These are phyloP conservation scores for Eucera pruinosa DNA, from an alignment of 2,888 invertebrate genomes.

Conservation along the genomic window DNA sequence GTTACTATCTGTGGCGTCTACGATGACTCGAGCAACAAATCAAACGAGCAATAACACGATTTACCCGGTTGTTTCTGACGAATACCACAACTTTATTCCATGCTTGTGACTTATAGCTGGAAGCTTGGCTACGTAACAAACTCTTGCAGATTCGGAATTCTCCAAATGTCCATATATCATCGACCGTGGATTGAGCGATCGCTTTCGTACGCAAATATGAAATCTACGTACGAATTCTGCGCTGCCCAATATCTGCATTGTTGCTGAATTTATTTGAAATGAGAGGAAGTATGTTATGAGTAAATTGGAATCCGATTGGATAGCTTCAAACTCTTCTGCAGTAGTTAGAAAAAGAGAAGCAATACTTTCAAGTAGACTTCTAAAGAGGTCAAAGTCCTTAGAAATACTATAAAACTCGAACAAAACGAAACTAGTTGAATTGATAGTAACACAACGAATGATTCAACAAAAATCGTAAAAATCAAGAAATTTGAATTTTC, in stretches of 20 bases:
- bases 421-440: too few species aligned
- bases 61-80: constrained; percentile 33
- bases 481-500: too few species aligned
- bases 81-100: constrained; percentile 53
- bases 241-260: constrained; percentile 49
- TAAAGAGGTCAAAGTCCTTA: too few species aligned
- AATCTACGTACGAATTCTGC: constrained; percentile 22
- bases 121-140: not conserved
- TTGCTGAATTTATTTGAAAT: constrained; percentile 25
- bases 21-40: constrained; percentile 18
- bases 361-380: too few species aligned
- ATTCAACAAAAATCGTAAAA: too few species aligned
- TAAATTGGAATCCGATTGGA: too few species aligned
- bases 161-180: constrained; percentile 48
- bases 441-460: too few species aligned
- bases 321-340: too few species aligned
- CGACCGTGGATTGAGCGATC: constrained; percentile 22
- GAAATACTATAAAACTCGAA: too few species aligned
- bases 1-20: not conserved
- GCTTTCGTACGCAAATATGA: constrained; percentile 20
- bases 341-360: too few species aligned
- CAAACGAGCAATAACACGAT: constrained; percentile 8
- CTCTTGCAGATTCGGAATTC: constrained; percentile 42
- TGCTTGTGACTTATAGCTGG: constrained; percentile 51
- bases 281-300: not conserved